A percentile compares a stretch with the other conserved stretches of the same genome.
Evolutionary conservation across 2,888 invertebrate species (phyloP).

Genomic region (Pocota personata): DNA sequence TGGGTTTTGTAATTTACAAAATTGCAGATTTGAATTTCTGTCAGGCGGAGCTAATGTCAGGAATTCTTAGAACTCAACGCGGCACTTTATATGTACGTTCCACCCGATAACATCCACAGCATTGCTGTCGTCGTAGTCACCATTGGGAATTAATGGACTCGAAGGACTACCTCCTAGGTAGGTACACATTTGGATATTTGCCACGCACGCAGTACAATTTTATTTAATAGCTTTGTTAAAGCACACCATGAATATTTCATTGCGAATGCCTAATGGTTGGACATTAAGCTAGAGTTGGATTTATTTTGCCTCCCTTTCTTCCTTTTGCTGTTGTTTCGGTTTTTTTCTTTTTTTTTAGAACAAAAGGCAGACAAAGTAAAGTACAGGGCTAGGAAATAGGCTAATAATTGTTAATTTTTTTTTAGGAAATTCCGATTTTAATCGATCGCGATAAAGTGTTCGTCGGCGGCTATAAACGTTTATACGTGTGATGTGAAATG

Average conservation of each 20-base stretch:
- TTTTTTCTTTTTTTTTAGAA: not conserved
- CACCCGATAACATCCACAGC: conserved; percentile 35
- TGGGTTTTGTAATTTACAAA: conserved; percentile 39
- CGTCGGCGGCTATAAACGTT: not conserved
- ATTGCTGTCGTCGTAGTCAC: not conserved
- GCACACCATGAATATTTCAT: conserved; percentile 69
- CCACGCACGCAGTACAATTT: conserved; percentile 64
- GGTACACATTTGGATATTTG: conserved; percentile 45
- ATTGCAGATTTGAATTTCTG: conserved; percentile 57
- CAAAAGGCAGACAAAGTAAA: not conserved
- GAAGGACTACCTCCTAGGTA: conserved; percentile 25
- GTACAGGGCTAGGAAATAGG: conserved; percentile 3
- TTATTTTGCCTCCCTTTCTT: conserved; percentile 24
- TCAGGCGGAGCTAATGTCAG: not conserved
- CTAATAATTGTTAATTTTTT: conserved; percentile 50
- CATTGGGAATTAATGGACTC: conserved; percentile 53
- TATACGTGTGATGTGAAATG: conserved; percentile 47
- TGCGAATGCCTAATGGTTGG: conserved; percentile 62
- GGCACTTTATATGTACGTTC: conserved; percentile 2
- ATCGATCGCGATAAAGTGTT: conserved; percentile 39
- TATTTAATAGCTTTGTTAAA: conserved; percentile 65
- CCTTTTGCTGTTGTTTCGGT: too few relatives aligned
- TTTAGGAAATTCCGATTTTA: conserved; percentile 51
- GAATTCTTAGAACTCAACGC: not conserved
- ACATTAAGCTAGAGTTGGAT: conserved; percentile 60